Conservation (phyloP, 2,113 vertebrate species). For the Odontophorus gujanensis region DNA sequence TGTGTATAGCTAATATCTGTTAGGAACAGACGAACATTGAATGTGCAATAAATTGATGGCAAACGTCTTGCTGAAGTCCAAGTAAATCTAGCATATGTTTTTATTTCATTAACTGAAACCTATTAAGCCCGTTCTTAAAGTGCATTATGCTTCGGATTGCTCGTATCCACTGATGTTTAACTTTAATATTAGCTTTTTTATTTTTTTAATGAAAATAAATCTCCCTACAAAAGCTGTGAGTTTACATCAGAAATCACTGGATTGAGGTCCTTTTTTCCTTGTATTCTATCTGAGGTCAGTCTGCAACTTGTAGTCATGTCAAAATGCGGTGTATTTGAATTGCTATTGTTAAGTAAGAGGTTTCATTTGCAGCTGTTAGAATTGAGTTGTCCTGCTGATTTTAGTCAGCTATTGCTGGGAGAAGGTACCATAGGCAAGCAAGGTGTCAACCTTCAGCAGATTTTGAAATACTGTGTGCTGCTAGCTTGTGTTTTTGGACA, state of each 20-base stretch:
- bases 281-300: background rate
- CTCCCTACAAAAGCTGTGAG: background rate
- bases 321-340: background rate
- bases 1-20: accelerated
- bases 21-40: background rate
- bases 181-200: background rate
- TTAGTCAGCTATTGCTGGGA: background rate
- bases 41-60: background rate
- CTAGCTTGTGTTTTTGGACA: background rate
- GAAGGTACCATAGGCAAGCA: background rate
- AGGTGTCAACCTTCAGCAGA: background rate
- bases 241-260: background rate
- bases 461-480: background rate
- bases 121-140: background rate
- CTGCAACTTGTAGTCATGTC: background rate
- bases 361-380: background rate
- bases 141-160: background rate
- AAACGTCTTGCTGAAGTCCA: background rate
- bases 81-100: background rate
- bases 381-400: background rate
- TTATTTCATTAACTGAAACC: background rate
- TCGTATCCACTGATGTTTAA: background rate
- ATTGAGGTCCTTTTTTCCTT: background rate
- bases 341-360: background rate
- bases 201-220: background rate